phyloP scores from a whole-genome alignment of 2,888 invertebrate genomes.

The Drosophila borealis region DNA sequence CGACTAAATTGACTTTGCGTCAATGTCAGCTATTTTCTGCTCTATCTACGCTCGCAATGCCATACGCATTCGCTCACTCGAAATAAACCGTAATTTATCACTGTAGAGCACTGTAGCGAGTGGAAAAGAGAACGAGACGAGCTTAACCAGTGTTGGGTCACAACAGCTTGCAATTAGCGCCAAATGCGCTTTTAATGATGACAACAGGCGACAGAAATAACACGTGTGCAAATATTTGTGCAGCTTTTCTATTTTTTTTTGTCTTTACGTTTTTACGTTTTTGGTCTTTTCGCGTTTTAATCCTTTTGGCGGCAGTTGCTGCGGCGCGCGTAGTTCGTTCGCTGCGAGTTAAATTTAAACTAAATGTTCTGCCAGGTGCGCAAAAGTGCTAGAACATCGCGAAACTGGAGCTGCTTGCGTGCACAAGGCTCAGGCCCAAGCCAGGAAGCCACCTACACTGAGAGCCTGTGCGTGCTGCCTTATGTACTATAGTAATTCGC shows the following conservation, averaged over 20 bases:
- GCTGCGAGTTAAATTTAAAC: slow-evolving; percentile 82
- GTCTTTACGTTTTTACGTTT: slow-evolving; percentile 3
- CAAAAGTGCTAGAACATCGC: slow-evolving; percentile 59
- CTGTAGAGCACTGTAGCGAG: slow-evolving; percentile 21
- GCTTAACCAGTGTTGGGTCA: slow-evolving; percentile 1
- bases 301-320: slow-evolving; percentile 25
- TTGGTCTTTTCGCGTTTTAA: slow-evolving; percentile 16
- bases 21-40: slow-evolving; percentile 61
- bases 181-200: slow-evolving; percentile 76
- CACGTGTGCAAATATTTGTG: slow-evolving; percentile 67
- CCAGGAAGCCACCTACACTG: slow-evolving; percentile 28
- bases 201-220: slow-evolving; percentile 24
- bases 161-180: slow-evolving; percentile 60
- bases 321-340: slow-evolving; percentile 64
- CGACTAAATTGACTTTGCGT: slow-evolving; percentile 66
- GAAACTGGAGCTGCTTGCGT: slow-evolving; percentile 61
- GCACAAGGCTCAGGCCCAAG: slow-evolving; percentile 9
- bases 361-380: slow-evolving; percentile 68
- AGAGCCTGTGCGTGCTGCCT: slow-evolving; percentile 48
- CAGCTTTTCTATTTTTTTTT: slow-evolving; percentile 30
- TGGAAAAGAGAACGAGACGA: not conserved
- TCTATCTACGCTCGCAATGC: slow-evolving; percentile 34
- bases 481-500: slow-evolving; percentile 20
- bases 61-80: slow-evolving; percentile 38
- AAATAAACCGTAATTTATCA: slow-evolving; percentile 61